phyloP scores from a whole-genome alignment of 1,140 invertebrate genomes.

The Glomeris maerens region DNA sequence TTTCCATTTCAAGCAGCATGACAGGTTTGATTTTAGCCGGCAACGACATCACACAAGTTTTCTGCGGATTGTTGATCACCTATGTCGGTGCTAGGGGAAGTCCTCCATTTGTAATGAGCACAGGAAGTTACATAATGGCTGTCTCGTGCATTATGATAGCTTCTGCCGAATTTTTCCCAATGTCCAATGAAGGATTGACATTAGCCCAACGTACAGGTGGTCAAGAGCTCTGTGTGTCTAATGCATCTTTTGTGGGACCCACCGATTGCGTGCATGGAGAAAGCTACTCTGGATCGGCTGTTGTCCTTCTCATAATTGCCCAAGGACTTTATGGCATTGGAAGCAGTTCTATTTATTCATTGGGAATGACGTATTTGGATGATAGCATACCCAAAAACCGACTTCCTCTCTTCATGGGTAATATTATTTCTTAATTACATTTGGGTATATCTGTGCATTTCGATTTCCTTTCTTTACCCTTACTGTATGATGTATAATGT shows the following conservation, averaged over 20 bases:
- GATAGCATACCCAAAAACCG: constrained; percentile 2
- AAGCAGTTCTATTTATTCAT: neutral
- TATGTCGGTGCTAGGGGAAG: constrained; percentile 44
- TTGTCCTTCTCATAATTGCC: neutral
- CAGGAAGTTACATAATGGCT: constrained; percentile 40
- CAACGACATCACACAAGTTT: constrained; percentile 53
- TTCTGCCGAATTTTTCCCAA: constrained; percentile 47
- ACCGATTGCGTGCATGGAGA: neutral
- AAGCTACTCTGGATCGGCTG: neutral
- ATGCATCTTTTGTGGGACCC: neutral
- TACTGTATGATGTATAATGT: too few relatives aligned
- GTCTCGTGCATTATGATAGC: constrained; percentile 52
- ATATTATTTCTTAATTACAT: constrained; percentile 1
- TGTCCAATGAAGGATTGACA: constrained; percentile 46
- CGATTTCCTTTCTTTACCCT: too few relatives aligned
- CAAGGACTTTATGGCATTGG: constrained; percentile 1
- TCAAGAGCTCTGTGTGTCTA: neutral
- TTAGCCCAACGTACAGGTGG: constrained; percentile 1
- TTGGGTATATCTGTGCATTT: too few relatives aligned
- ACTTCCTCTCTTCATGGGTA: neutral
- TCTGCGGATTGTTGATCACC: constrained; percentile 42
- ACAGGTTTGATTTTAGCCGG: constrained; percentile 54
- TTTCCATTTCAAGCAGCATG: constrained; percentile 58
- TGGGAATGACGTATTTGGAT: constrained; percentile 2
- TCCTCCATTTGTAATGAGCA: constrained; percentile 46